A percentile compares a stretch with the other conserved stretches of the same genome.
Evolutionary conservation across 2,888 invertebrate species (phyloP).

Genomic region (Drosophila demipolita): DNA sequence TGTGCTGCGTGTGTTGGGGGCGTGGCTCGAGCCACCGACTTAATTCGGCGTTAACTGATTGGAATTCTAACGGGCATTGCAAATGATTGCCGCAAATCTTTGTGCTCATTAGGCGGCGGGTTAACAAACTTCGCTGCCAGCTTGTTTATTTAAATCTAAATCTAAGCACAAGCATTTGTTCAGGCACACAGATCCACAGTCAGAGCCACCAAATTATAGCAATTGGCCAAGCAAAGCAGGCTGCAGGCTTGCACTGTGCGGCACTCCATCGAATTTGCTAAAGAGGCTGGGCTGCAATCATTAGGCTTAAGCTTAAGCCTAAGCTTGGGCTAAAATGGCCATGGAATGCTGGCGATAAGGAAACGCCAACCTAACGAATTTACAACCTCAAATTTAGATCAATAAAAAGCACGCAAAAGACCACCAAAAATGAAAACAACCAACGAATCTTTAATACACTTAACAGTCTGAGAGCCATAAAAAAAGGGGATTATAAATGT

Average conservation of each 20-base stretch:
- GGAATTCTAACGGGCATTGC: conserved; percentile 66
- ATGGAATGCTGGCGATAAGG: conserved; percentile 65
- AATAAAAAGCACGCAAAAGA: conserved; percentile 65
- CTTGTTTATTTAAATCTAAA: conserved; percentile 65
- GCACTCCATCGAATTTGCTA: conserved; percentile 36
- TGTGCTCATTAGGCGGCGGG: conserved; percentile 64
- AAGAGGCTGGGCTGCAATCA: conserved; percentile 51
- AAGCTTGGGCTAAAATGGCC: conserved; percentile 35
- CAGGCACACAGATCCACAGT: conserved; percentile 16
- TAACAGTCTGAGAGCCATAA: not conserved
- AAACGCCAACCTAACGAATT: conserved; percentile 58
- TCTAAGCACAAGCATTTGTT: conserved; percentile 53
- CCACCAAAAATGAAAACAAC: conserved; percentile 37
- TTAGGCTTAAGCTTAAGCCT: conserved; percentile 44
- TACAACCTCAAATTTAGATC: conserved; percentile 73
- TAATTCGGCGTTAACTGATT: conserved; percentile 76
- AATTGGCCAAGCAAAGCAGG: conserved; percentile 46
- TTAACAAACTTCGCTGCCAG: conserved; percentile 56
- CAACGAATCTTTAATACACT: conserved; percentile 6
- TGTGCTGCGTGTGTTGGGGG: conserved; percentile 54
- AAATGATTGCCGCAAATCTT: conserved; percentile 64
- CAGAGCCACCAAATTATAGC: conserved; percentile 59
- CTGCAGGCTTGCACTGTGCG: conserved; percentile 34
- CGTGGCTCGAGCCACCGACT: conserved; percentile 49
- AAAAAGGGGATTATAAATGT: not conserved